Percentiles rank a stretch among this genome's conserved stretches.
phyloP scores from a whole-genome alignment of 1,140 invertebrate genomes.

The Kradibia gibbosae region DNA sequence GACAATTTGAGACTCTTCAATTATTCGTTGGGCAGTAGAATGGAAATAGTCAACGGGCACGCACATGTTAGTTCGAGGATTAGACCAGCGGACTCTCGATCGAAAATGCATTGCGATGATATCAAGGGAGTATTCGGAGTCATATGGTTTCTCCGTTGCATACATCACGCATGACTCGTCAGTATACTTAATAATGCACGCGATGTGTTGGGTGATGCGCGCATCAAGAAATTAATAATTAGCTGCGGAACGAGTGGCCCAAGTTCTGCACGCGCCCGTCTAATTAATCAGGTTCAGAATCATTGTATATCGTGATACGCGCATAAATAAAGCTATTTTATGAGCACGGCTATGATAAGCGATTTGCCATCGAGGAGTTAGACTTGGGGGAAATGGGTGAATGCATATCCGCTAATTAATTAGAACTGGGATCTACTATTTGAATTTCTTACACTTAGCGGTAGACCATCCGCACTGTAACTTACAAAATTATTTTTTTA shows the following conservation, averaged over 20 bases:
- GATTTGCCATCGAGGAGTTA: background rate
- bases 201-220: conserved; percentile 60
- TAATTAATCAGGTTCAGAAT: conserved; percentile 47
- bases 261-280: background rate
- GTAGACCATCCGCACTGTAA: background rate
- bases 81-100: conserved; percentile 31
- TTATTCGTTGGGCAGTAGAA: too few species aligned
- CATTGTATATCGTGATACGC: background rate
- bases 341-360: background rate
- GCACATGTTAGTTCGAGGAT: background rate
- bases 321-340: conserved; percentile 7
- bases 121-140: conserved; percentile 51
- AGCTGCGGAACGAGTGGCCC: conserved; percentile 59
- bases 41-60: background rate
- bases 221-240: conserved; percentile 74
- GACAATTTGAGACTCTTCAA: too few species aligned
- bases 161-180: conserved; percentile 66
- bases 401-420: conserved; percentile 18
- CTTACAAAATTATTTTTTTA: background rate
- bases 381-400: background rate
- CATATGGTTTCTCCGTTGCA: conserved; percentile 68
- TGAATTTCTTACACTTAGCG: background rate
- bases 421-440: background rate
- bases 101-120: conserved; percentile 69
- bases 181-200: conserved; percentile 70